Base-by-base conservation (phyloP, 2,797 vertebrate species). In the Scleropages formosus region DNA sequence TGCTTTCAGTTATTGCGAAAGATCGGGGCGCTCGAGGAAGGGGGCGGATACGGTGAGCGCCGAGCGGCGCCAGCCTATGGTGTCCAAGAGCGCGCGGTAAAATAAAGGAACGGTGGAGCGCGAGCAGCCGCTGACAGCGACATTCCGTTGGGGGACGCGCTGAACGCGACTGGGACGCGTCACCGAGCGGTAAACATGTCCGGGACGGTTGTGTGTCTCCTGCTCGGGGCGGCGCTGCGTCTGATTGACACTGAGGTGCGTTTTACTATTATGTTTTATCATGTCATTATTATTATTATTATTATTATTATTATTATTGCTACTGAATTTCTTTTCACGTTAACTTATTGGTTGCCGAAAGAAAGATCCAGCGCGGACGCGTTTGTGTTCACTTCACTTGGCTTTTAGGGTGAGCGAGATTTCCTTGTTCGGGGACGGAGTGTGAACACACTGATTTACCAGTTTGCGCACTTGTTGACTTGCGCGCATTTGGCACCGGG, bases 101-200 rank as follows among this genome's bases (percentile, higher is more conserved):
- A 31, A 2, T 39, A 2, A 39, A 39, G 39, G 31, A 2, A 31
- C 39, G 2, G 2, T 39, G 31, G 6, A 39, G 31, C 31, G 31
- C 20, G 46, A 51, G 9, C 3, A 69, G 15, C 69, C 51, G 22
- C 22, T 12, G 49, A 69, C 22, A 49, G 12, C 44, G 51, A 53
- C 51, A 69, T 24, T 7, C 13, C 24, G 51, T 10, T 1, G 49
- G 66, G 69, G 69, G 66, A 53, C 20, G n/a, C 46, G 18, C 31
- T 44, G 65, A 67, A n/a, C n/a, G n/a, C 15, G 47, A 51, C 46
- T 69, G 39, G 68, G 51, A 69, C 49, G 46, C n/a, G n/a, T n/a
- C n/a, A 4, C 2, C 31, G 44, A 26, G 26, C n/a, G 22, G 44
- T 51, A 49, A 69, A 49, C 44, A 69, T 69, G 66, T 49, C 24